These are phyloP conservation scores for Disparrhopalites patrizii DNA, from an alignment of 2,888 invertebrate species.

Conservation along the genomic window DNA sequence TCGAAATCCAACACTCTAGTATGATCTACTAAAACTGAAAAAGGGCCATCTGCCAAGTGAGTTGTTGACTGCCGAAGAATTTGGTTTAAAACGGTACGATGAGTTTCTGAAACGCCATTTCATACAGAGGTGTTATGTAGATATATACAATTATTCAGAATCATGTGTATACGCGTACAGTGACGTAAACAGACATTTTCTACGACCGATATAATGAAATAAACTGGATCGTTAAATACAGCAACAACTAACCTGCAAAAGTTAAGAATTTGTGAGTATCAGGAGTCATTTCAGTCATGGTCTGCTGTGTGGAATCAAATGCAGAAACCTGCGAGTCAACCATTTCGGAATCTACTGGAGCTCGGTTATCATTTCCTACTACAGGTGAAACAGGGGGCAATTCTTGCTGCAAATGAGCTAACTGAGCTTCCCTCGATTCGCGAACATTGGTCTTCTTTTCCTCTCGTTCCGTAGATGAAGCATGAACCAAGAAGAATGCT, in stretches of 20 bases:
- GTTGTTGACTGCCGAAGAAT: slow-evolving; percentile 75
- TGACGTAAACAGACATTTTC: background rate
- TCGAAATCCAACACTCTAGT: slow-evolving; percentile 84
- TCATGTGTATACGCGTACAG: background rate
- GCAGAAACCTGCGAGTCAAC: slow-evolving; percentile 33
- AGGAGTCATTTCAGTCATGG: slow-evolving; percentile 53
- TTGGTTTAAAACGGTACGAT: slow-evolving; percentile 82
- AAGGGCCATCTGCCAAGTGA: slow-evolving; percentile 78
- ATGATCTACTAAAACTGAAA: slow-evolving; percentile 80
- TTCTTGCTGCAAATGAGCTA: slow-evolving; percentile 51
- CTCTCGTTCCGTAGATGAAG: slow-evolving; percentile 57
- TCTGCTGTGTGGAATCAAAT: slow-evolving; percentile 35
- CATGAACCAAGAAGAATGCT: slow-evolving; percentile 84
- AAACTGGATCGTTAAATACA: background rate
- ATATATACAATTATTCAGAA: background rate
- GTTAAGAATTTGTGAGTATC: slow-evolving; percentile 74
- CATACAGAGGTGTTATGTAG: slow-evolving; percentile 21
- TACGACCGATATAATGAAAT: too few species aligned
- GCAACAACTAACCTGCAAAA: slow-evolving; percentile 62
- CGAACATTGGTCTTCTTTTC: slow-evolving; percentile 44
- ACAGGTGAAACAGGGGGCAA: slow-evolving; percentile 46
- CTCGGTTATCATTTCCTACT: slow-evolving; percentile 13
- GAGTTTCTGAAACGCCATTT: slow-evolving; percentile 61
- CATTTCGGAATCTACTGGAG: slow-evolving; percentile 39
- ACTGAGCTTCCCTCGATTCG: slow-evolving; percentile 54